phyloP scores from a whole-genome alignment of 2,113 vertebrate species.

The Mormyrus lacerda region DNA sequence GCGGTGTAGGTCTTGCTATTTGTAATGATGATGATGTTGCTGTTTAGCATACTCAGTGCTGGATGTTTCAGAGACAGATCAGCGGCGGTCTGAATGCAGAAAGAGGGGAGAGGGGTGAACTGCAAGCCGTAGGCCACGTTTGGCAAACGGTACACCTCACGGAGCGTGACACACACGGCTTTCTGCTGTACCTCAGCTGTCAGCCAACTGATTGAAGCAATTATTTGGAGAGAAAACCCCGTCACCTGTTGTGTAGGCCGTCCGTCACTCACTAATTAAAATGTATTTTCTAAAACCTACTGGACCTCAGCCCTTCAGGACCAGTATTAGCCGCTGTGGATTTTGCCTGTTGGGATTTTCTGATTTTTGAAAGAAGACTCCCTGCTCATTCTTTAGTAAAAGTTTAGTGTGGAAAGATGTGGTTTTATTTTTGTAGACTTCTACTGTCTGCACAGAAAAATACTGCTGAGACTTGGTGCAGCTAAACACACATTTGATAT shows the following conservation, averaged over 20 bases:
- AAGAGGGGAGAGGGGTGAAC: neutral
- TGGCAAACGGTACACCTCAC: neutral
- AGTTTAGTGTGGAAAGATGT: neutral
- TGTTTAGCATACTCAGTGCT: neutral
- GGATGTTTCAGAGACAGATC: neutral
- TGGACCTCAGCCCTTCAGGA: neutral
- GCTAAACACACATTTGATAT: neutral
- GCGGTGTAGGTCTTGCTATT: neutral
- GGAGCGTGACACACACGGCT: neutral
- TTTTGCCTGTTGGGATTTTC: neutral
- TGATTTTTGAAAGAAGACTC: neutral
- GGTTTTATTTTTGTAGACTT: neutral
- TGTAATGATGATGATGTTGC: neutral
- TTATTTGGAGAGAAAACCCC: neutral
- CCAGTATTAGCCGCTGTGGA: neutral
- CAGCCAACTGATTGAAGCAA: neutral
- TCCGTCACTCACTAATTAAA: neutral
- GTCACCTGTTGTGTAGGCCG: neutral
- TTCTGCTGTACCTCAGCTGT: slow-evolving; percentile 1
- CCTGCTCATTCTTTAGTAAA: neutral
- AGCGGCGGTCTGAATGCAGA: neutral
- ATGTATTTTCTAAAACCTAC: neutral
- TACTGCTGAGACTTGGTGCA: neutral
- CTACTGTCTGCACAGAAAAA: neutral
- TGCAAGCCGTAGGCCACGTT: neutral